A percentile compares a stretch with the other conserved stretches of the same genome.
Conservation (phyloP, 2,888 invertebrate genomes). For the Cantharis rustica region DNA sequence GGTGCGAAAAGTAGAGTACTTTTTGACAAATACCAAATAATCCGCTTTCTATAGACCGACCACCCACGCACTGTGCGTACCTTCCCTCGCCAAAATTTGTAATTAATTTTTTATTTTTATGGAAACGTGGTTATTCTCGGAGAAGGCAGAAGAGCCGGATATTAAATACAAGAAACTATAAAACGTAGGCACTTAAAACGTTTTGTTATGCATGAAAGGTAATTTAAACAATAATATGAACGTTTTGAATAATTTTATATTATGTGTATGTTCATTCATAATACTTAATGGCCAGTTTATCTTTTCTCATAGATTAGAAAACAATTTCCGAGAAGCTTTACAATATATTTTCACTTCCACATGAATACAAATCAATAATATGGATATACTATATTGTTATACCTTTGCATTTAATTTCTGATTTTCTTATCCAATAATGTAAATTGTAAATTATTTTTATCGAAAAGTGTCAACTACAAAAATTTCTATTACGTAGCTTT, state of each 20-base stretch:
- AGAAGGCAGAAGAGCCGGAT: constrained; percentile 29
- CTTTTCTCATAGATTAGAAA: constrained; percentile 30
- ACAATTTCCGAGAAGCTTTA: constrained; percentile 34
- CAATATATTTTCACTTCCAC: constrained; percentile 31
- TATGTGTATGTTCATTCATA: constrained; percentile 30
- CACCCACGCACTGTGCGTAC: constrained; percentile 19
- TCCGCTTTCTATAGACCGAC: constrained; percentile 23
- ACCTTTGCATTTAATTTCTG: background rate
- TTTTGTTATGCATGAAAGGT: constrained; percentile 35
- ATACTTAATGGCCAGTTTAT: constrained; percentile 19
- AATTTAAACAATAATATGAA: constrained; percentile 38
- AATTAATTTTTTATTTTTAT: background rate
- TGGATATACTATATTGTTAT: constrained; percentile 5
- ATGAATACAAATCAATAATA: constrained; percentile 34
- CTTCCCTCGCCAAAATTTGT: background rate
- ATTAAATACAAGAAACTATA: constrained; percentile 37
- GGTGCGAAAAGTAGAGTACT: constrained; percentile 29
- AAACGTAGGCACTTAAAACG: constrained; percentile 20
- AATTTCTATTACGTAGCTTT: no score
- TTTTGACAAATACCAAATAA: constrained; percentile 11
- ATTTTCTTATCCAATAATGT: background rate
- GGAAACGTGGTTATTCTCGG: background rate
- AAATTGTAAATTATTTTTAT: no score
- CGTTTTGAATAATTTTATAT: constrained; percentile 27
- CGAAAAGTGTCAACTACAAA: no score